phyloP scores from a whole-genome alignment of 37 sponge, comb jelly and placozoan genomes.

The Spongilla lacustris region DNA sequence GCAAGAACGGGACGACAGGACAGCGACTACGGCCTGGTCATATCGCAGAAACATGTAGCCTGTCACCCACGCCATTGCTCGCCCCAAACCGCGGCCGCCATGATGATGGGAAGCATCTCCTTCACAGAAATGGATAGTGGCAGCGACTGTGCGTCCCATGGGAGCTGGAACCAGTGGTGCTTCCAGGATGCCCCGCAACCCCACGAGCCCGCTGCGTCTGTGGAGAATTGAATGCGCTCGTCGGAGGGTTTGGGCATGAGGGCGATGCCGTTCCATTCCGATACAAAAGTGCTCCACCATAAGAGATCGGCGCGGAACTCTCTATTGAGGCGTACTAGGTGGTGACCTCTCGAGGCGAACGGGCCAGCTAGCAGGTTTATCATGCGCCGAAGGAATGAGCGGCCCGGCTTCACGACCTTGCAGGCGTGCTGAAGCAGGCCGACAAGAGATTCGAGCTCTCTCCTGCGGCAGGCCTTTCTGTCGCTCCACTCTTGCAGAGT shows the following conservation, averaged over 20 bases:
- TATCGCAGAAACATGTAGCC: slow-evolving; percentile 24
- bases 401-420: slow-evolving; percentile 25
- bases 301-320: slow-evolving; percentile 6
- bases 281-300: slow-evolving; percentile 28
- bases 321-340: slow-evolving; percentile 16
- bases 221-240: not conserved
- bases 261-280: slow-evolving; percentile 18
- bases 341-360: not conserved
- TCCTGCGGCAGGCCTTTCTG: not conserved
- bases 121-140: slow-evolving; percentile 12
- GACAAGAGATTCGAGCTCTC: slow-evolving; percentile 15
- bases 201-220: slow-evolving; percentile 34
- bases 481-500: not conserved
- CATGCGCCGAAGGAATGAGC: slow-evolving; percentile 8
- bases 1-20: too few species aligned
- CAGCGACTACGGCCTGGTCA: too few species aligned
- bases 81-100: slow-evolving; percentile 50
- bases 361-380: not conserved
- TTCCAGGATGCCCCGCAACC: slow-evolving; percentile 33
- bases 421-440: not conserved
- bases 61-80: not conserved
- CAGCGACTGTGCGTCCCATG: slow-evolving; percentile 2
- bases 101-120: slow-evolving; percentile 30
- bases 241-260: not conserved
- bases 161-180: slow-evolving; percentile 36